Evolutionary conservation across 2,888 invertebrate genomes (phyloP).

Genomic region (Carpatolechia fugitivella): DNA sequence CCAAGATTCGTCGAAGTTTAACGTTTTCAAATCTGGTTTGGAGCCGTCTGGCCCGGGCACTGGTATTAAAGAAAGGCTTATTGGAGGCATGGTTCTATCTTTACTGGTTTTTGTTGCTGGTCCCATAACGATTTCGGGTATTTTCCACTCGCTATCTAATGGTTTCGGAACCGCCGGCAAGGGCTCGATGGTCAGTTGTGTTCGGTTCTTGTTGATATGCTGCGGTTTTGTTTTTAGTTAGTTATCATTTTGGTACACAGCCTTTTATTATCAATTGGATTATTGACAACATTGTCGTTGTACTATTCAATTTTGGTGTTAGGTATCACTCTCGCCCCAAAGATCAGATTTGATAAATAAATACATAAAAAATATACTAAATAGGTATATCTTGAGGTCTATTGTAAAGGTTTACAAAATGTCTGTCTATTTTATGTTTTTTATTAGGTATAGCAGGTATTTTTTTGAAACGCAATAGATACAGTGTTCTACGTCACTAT

Average conservation of each 20-base stretch:
- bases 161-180: conserved; percentile 54
- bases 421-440: too few relatives aligned
- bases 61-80: conserved; percentile 70
- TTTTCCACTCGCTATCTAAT: conserved; percentile 54
- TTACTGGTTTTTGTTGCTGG: conserved; percentile 51
- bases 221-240: conserved; percentile 46
- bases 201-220: conserved; percentile 76
- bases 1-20: conserved; percentile 57
- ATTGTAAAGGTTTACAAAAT: neutral
- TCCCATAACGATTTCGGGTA: conserved; percentile 59
- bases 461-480: too few relatives aligned
- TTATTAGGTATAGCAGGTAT: too few relatives aligned
- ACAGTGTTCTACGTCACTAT: too few relatives aligned
- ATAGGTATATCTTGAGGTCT: conserved; percentile 26
- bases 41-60: conserved; percentile 60
- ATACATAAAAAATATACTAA: conserved; percentile 23
- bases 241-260: conserved; percentile 26
- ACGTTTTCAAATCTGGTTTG: conserved; percentile 56
- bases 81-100: conserved; percentile 69
- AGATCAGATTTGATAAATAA: conserved; percentile 35
- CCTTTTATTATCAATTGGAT: conserved; percentile 73
- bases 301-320: conserved; percentile 25
- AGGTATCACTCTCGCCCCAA: conserved; percentile 26
- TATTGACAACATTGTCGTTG: conserved; percentile 74
- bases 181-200: conserved; percentile 72